Evolutionary conservation across 2,113 vertebrate species (phyloP).

Genomic region (Oreochromis spilurus): DNA sequence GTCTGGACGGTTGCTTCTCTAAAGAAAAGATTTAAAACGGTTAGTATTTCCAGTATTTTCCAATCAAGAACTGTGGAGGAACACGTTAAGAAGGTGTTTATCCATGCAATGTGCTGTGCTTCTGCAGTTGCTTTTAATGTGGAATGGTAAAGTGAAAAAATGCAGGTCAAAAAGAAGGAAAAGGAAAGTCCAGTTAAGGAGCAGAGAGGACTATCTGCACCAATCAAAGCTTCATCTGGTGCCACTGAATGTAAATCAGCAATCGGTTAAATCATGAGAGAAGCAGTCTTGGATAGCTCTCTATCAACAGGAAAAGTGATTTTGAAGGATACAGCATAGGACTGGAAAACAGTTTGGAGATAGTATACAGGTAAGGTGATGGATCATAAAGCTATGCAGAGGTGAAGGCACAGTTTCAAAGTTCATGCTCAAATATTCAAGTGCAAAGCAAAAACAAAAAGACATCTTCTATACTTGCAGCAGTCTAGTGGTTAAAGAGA

Average conservation of each 20-base stretch:
- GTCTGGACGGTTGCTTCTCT: conserved; percentile 24
- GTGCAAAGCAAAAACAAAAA: neutral
- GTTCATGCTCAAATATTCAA: neutral
- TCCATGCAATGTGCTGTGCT: neutral
- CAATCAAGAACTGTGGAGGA: neutral
- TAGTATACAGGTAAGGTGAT: neutral
- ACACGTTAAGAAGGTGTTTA: neutral
- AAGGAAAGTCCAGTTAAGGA: neutral
- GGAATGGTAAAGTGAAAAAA: neutral
- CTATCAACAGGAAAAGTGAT: neutral
- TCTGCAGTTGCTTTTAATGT: neutral
- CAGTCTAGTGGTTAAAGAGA: neutral
- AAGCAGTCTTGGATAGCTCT: neutral
- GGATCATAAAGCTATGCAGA: neutral
- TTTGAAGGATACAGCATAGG: neutral
- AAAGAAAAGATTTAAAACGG: conserved; percentile 30
- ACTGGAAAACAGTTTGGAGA: neutral
- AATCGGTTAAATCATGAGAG: neutral
- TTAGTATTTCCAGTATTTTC: conserved; percentile 9
- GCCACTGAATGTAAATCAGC: neutral
- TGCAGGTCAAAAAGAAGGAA: neutral
- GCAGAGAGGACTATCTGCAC: neutral
- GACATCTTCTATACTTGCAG: neutral
- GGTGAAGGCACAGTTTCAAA: neutral
- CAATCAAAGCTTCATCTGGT: neutral